Evolutionary conservation across 2,113 vertebrate species (phyloP), one percentile per base, ranked within the genome.

Genomic region (Typhlomys cinereus): DNA sequence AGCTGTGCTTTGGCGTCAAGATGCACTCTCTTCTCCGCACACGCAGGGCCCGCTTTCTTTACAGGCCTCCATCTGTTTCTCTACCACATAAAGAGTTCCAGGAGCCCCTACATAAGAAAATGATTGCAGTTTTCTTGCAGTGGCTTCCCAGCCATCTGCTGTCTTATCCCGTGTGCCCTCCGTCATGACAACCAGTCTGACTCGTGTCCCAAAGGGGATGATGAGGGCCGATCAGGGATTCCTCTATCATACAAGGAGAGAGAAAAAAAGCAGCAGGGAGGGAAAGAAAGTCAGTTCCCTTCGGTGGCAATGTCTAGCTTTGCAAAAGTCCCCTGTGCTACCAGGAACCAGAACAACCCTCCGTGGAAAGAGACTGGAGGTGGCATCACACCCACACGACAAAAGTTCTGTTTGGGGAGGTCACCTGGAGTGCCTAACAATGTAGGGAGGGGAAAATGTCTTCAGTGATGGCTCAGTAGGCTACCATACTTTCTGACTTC

Each of bases 51-150:
- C 18, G 67, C 94, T 90, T 92, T 96, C 93, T 98, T 96, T 94
- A 80, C 41, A 59, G 86, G 85, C 31, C 34, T 79, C 95, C 97
- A 97, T 97, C 97, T 98, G 97, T 92, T 96, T 97, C 94, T 61
- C 89, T 79, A 71, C 85, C 34, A 67, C 76, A 52, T 67, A 90
- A 92, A 76, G 94, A 90, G 64, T 97, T 97, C 92, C 93, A 97
- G 86, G 96, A 95, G 84, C 95, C 96, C 92, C 92, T 57, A 95
- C 96, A 94, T 94, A 92, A 95, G 75, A 92, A 95, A 96, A 92
- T 48, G 61, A 96, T 89, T 95, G 95, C 87, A 95, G 59, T 91
- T 91, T 39, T 84, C 82, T 87, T 66, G 27, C 25, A 54, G 75
- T 62, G 93, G 79, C 44, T 96, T 93, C 94, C 50, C n/a, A 84